Evolutionary conservation across 1,140 invertebrate genomes (phyloP), one percentile per base, ranked within the genome.

Genomic region (Ladona fulva): DNA sequence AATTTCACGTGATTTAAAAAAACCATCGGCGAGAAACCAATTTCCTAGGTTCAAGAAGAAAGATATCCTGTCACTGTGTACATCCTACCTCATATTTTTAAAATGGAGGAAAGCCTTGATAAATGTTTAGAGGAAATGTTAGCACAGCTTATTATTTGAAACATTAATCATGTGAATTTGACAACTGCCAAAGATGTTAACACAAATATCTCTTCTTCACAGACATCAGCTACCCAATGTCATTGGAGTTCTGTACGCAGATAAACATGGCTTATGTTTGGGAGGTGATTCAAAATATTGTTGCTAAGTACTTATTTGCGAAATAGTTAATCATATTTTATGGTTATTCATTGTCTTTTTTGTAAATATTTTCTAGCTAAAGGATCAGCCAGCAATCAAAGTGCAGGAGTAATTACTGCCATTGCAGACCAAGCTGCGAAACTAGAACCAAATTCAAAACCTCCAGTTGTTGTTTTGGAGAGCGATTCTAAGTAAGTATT

Each of bases 341-440:
- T 5, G 8, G 8, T 5, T 37, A 37, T 37, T 37, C 29, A 37
- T 37, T 37, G 1, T 37, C 29, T 37, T 8, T 66, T 3, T 66
- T 66, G 3, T 66, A 1, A 6, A 66, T 42, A n/a, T 76, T 76
- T 82, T 80, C 24, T n/a, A 87, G 86, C 78, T 42, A 86, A 84
- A 80, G 86, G 86, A 19, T 80, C 81, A 79, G 84, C 84, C 66
- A 85, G 85, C 0, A 83, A 81, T 59, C 82, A 86, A 22, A 86
- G 85, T 79, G 84, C 86, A 74, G 86, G 86, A 7, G 80, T 86
- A 76, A 84, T 87, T 80, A 84, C 85, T 74, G 86, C 86, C 12
- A 85, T 87, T 77, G 83, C 85, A 1, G 83, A 85, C 78, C 82
- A 85, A 80, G 85, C 82, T 44, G 82, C 81, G 52, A 85, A 86